A percentile compares a stretch with the other conserved stretches of the same genome.
phyloP scores from a whole-genome alignment of 2,113 vertebrate genomes.

The Epinephelus moara region DNA sequence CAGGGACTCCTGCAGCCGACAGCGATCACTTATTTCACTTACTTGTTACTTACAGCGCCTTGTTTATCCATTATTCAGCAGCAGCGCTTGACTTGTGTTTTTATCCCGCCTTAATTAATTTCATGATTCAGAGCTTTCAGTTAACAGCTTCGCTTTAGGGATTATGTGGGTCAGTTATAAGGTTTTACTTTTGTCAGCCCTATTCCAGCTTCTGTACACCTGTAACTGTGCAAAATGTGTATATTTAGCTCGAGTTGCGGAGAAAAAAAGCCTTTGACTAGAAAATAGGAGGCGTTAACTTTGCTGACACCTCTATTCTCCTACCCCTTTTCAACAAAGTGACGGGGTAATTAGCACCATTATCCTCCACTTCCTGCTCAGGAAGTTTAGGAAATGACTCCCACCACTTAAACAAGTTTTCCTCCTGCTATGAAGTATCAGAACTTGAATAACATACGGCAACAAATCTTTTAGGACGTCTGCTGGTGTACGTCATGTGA shows the following conservation, averaged over 20 bases:
- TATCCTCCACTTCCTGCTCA: slow-evolving; percentile 62
- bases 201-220: slow-evolving; percentile 45
- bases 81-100: slow-evolving; percentile 56
- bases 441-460: background rate
- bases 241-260: slow-evolving; percentile 56
- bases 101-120: slow-evolving; percentile 68
- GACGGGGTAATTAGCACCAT: slow-evolving; percentile 75
- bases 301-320: slow-evolving; percentile 72
- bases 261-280: slow-evolving; percentile 51
- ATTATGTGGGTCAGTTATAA: slow-evolving; percentile 59
- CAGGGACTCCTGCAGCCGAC: slow-evolving; percentile 33
- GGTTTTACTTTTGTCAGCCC: slow-evolving; percentile 60
- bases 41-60: slow-evolving; percentile 42
- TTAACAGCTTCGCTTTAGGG: slow-evolving; percentile 56
- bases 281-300: slow-evolving; percentile 69
- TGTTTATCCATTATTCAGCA: slow-evolving; percentile 62
- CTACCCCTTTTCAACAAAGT: slow-evolving; percentile 47
- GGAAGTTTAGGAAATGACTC: slow-evolving; percentile 59
- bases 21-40: slow-evolving; percentile 48
- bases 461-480: background rate
- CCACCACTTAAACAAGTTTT: slow-evolving; percentile 57
- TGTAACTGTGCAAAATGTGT: slow-evolving; percentile 60
- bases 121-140: slow-evolving; percentile 71
- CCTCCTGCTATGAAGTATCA: slow-evolving; percentile 17
- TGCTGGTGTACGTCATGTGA: slow-evolving; percentile 1